Evolutionary conservation across 2,888 invertebrate species (phyloP).

Genomic region (Melieria crassipennis): DNA sequence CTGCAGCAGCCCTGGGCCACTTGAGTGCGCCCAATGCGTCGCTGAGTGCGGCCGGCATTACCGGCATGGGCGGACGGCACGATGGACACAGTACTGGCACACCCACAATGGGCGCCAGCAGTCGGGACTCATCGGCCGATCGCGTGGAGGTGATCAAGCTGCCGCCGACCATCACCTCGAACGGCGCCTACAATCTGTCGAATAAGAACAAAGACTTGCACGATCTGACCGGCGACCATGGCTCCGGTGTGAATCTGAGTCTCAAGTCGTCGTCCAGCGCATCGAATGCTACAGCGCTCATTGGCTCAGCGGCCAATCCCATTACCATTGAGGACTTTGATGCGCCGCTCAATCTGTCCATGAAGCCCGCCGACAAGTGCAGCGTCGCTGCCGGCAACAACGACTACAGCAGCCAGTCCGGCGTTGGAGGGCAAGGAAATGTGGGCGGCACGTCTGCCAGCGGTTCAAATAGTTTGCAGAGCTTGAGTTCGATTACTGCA

Average conservation of each 20-base stretch:
- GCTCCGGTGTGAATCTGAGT: constrained; percentile 59
- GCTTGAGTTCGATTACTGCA: constrained; percentile 65
- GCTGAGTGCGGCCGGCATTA: constrained; percentile 30
- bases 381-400: constrained; percentile 45
- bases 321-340: constrained; percentile 72
- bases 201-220: constrained; percentile 63
- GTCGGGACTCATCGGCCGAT: constrained; percentile 66
- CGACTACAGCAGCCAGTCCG: constrained; percentile 45
- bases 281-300: constrained; percentile 45
- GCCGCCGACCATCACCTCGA: constrained; percentile 73
- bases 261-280: constrained; percentile 60
- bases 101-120: constrained; percentile 35
- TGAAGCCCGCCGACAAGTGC: constrained; percentile 74
- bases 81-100: constrained; percentile 29
- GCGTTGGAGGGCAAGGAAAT: neutral
- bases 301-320: constrained; percentile 60
- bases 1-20: constrained; percentile 42
- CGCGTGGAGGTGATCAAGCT: constrained; percentile 85
- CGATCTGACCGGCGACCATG: constrained; percentile 57
- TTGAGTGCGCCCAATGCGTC: constrained; percentile 36
- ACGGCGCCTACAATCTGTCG: constrained; percentile 67
- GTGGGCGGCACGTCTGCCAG: constrained; percentile 34
- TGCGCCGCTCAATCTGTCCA: constrained; percentile 83
- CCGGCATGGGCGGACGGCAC: constrained; percentile 13
- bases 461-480: constrained; percentile 62